Evolutionary conservation across 1,140 invertebrate species (phyloP), one percentile per base, ranked within the genome.

Genomic region (Aradophagus sp.): DNA sequence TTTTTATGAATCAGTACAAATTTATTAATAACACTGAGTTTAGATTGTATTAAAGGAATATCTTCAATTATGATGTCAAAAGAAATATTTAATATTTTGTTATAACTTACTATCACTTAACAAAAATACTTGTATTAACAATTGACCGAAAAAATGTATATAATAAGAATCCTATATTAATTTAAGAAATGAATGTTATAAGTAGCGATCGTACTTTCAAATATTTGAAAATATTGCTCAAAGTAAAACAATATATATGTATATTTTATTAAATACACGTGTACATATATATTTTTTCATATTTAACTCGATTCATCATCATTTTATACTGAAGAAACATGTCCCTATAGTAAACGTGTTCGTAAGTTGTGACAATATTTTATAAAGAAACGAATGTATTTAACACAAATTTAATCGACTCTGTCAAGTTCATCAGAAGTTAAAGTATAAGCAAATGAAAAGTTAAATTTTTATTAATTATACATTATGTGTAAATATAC

Each of bases 201-300:
- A n/a, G n/a, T n/a, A n/a, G n/a, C n/a, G n/a, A 50, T 45, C 15
- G 31, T 5, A 11, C 29, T 52, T 14, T 48, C 31, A 17, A 59
- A 67, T 59, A 47, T 67, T 67, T 67, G 63, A 67, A 67, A 67
- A 59, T 67, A 67, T 39, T 67, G 63, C 63, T 59, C 63, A 56
- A 39, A 52, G 20, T 26, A 36, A 58, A 42, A 48, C 44, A 36
- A 50, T 52, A 53, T 34, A 36, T 50, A 50, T 42, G 31, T 55
- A 50, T 58, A 63, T 67, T 52, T 55, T 65, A 36, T 38, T 52
- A 58, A 52, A 67, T 52, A 67, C 52, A 67, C 58, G 52, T 59
- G 39, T 42, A 65, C 3, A 67, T 52, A 67, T 53, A 67, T 67
- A 59, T 67, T 67, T 67, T 67, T 59, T n/a, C 8, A 58, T 68